phyloP scores from a whole-genome alignment of 2,888 invertebrate genomes.

The Eurois occulta region DNA sequence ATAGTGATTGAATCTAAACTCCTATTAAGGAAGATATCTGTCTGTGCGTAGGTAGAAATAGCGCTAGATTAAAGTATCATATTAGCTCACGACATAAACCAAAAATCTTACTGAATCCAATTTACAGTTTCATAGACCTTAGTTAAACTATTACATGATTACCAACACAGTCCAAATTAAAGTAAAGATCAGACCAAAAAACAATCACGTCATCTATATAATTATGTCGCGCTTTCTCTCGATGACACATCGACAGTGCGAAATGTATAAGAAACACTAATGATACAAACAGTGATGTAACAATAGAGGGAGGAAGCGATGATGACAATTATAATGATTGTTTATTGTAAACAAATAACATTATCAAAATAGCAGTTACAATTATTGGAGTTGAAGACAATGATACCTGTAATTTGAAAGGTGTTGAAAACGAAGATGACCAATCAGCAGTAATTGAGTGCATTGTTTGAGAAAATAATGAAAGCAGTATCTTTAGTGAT shows the following conservation, averaged over 20 bases:
- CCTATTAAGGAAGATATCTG: background rate
- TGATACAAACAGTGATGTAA: conserved; percentile 36
- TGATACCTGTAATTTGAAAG: conserved; percentile 12
- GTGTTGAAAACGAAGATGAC: background rate
- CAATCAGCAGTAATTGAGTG: background rate
- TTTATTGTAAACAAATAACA: conserved; percentile 10
- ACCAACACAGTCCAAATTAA: background rate
- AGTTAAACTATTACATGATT: background rate
- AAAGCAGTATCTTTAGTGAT: background rate
- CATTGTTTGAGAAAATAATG: conserved; percentile 6
- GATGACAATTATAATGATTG: conserved; percentile 12
- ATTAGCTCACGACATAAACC: background rate
- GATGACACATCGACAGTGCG: conserved; percentile 25
- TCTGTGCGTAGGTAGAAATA: background rate
- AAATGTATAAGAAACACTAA: conserved; percentile 19
- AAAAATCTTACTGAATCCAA: background rate
- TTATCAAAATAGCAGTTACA: background rate
- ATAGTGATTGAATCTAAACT: background rate
- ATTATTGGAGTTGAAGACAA: background rate
- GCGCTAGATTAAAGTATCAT: background rate
- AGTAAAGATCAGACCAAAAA: conserved; percentile 4
- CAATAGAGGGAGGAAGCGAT: conserved; percentile 29
- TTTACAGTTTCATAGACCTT: background rate
- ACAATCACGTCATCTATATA: conserved; percentile 12
- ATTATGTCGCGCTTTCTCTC: conserved; percentile 41